Percentiles rank a stretch among this genome's conserved stretches.
Evolutionary conservation across 2,888 invertebrate genomes (phyloP).

Genomic region (Zeuzera pyrina): DNA sequence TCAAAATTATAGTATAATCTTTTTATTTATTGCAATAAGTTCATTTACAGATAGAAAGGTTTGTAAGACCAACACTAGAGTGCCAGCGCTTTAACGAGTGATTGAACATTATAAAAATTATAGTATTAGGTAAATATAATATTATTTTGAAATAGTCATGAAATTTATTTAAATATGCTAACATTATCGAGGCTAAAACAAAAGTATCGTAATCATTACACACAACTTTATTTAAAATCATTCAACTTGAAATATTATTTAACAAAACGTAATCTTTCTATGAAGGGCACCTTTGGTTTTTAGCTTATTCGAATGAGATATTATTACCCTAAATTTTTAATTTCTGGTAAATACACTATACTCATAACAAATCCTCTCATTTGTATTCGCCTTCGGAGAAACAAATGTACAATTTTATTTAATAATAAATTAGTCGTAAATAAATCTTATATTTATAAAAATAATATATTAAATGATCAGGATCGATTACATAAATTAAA

Average conservation of each 20-base stretch:
- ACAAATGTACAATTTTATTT: constrained; percentile 53
- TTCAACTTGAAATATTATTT: constrained; percentile 70
- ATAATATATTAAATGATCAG: constrained; percentile 60
- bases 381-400: constrained; percentile 61
- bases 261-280: constrained; percentile 73
- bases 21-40: constrained; percentile 46
- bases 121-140: constrained; percentile 70
- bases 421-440: constrained; percentile 67
- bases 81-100: constrained; percentile 72
- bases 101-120: constrained; percentile 65
- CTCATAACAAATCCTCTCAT: constrained; percentile 62
- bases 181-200: constrained; percentile 68
- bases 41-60: constrained; percentile 52
- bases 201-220: constrained; percentile 64
- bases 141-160: constrained; percentile 70
- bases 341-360: constrained; percentile 65
- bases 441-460: constrained; percentile 67
- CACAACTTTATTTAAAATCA: constrained; percentile 68
- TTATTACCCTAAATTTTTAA: constrained; percentile 69
- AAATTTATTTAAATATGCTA: constrained; percentile 66
- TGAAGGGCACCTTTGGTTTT: constrained; percentile 91
- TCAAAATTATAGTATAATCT: constrained; percentile 24
- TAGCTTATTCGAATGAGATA: constrained; percentile 79
- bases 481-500: constrained; percentile 26
- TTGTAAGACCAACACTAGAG: constrained; percentile 68